Evolutionary conservation across 2,113 vertebrate species (phyloP).

Genomic region (Istiophorus platypterus): DNA sequence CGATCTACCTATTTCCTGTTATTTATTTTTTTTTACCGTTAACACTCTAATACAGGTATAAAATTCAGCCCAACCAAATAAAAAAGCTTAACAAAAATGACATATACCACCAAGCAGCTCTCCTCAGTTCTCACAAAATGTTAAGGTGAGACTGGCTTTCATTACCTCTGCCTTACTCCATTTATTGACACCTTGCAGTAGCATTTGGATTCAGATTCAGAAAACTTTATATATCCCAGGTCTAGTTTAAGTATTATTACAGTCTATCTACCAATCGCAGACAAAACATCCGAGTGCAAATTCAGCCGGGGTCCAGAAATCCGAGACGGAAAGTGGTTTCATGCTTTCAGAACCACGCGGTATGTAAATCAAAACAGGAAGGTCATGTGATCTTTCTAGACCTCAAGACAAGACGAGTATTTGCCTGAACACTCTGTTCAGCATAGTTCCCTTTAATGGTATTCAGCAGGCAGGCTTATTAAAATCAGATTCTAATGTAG

Average conservation of each 20-base stretch:
- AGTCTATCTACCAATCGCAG: not conserved
- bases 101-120: too few species aligned
- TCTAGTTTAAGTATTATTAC: not conserved
- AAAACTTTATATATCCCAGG: too few species aligned
- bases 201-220: too few species aligned
- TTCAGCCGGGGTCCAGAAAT: too few species aligned
- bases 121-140: too few species aligned
- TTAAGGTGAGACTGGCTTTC: not conserved
- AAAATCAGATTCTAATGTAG: slow-evolving; percentile 25
- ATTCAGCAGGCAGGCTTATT: slow-evolving; percentile 29
- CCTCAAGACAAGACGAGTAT: not conserved
- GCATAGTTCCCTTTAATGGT: not conserved
- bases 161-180: not conserved
- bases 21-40: not conserved
- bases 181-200: not conserved
- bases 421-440: not conserved
- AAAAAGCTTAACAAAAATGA: not conserved
- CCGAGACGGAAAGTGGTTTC: too few species aligned
- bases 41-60: not conserved
- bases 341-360: too few species aligned
- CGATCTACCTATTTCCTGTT: not conserved
- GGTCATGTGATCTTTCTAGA: not conserved
- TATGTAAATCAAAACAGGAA: not conserved
- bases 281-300: too few species aligned
- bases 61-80: too few species aligned